Evolutionary conservation across 2,888 invertebrate genomes (phyloP).

Genomic region (Conistra vaccinii): DNA sequence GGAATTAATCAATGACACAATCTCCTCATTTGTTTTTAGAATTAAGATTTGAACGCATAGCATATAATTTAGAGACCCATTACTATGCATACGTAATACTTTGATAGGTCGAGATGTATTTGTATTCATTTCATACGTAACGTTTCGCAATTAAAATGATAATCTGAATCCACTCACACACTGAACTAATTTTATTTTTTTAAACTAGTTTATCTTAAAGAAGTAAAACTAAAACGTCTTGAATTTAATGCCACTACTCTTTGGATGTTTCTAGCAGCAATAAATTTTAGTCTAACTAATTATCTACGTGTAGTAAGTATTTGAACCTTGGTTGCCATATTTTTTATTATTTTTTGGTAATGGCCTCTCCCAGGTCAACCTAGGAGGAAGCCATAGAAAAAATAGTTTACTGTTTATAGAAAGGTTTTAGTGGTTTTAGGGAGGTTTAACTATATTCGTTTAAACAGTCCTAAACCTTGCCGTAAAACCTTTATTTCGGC

Average conservation of each 20-base stretch:
- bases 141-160: slow-evolving; percentile 47
- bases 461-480: not conserved
- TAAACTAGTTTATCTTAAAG: slow-evolving; percentile 23
- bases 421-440: not conserved
- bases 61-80: slow-evolving; percentile 49
- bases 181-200: slow-evolving; percentile 45
- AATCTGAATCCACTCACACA: slow-evolving; percentile 46
- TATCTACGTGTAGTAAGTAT: not conserved
- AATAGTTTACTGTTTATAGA: slow-evolving; percentile 5
- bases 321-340: not conserved
- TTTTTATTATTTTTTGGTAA: too few species aligned
- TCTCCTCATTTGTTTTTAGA: slow-evolving; percentile 59
- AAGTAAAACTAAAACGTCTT: slow-evolving; percentile 13
- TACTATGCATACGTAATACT: slow-evolving; percentile 43
- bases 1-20: slow-evolving; percentile 65
- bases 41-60: slow-evolving; percentile 39
- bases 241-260: not conserved
- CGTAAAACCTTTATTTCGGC: slow-evolving; percentile 20
- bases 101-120: slow-evolving; percentile 45
- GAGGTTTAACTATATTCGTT: slow-evolving; percentile 3
- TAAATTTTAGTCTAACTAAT: not conserved
- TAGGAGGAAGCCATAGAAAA: not conserved
- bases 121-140: slow-evolving; percentile 36
- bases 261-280: slow-evolving; percentile 1
- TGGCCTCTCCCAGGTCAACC: too few species aligned